These are phyloP conservation scores for Thinocorus orbignyianus DNA, from an alignment of 2,113 vertebrate genomes.

Conservation along the genomic window DNA sequence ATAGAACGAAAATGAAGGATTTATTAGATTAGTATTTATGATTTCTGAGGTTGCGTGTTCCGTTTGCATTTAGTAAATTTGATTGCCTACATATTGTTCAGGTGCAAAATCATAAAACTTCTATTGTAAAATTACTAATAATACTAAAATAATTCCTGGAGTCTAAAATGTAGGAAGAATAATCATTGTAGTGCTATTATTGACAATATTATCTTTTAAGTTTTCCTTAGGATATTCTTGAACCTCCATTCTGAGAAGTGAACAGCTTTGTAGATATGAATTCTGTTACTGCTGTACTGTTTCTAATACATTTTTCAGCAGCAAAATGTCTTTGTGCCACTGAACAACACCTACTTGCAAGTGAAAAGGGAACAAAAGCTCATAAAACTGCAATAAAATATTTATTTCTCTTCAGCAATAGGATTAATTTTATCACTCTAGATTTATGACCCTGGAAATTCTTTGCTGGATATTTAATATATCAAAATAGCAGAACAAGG, in stretches of 20 bases:
- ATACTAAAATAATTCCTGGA: not conserved
- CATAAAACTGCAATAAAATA: constrained; percentile 82
- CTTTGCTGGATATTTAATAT: constrained; percentile 78
- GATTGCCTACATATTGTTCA: not conserved
- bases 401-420: constrained; percentile 79
- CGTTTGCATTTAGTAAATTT: not conserved
- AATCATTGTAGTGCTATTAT: not conserved
- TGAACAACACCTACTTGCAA: constrained; percentile 71
- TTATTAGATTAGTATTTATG: not conserved
- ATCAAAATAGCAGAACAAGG: constrained; percentile 76
- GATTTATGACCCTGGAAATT: constrained; percentile 78
- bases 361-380: constrained; percentile 74
- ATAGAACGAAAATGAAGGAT: not conserved
- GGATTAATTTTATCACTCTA: constrained; percentile 80
- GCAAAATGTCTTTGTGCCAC: constrained; percentile 58
- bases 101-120: not conserved
- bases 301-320: constrained; percentile 69
- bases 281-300: constrained; percentile 50
- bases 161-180: not conserved
- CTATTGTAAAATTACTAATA: not conserved
- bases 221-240: not conserved
- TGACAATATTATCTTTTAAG: not conserved
- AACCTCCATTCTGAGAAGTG: constrained; percentile 20
- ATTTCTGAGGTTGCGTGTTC: not conserved
- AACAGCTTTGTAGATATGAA: constrained; percentile 54